Conservation (phyloP, 2,888 invertebrate genomes). For the Melanotus villosus region DNA sequence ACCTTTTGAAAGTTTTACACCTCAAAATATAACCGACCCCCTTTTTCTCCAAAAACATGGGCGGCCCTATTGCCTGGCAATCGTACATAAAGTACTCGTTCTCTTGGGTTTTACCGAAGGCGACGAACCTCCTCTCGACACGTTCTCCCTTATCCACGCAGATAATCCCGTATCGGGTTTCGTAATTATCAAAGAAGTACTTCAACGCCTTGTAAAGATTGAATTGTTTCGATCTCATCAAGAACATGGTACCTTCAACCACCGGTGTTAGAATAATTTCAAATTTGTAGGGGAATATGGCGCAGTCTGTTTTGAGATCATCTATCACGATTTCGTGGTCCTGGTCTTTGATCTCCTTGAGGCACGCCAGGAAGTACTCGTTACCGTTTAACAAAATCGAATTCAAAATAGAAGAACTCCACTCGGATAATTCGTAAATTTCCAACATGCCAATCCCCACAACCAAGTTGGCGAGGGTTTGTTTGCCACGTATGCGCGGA, state of each 20-base stretch:
- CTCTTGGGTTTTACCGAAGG: slow-evolving; percentile 64
- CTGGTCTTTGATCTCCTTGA: slow-evolving; percentile 67
- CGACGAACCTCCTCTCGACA: slow-evolving; percentile 60
- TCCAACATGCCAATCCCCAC: slow-evolving; percentile 70
- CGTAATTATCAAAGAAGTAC: slow-evolving; percentile 72
- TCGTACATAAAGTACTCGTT: slow-evolving; percentile 79
- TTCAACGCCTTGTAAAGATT: slow-evolving; percentile 75
- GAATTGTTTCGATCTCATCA: slow-evolving; percentile 71
- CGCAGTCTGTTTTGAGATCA: slow-evolving; percentile 72
- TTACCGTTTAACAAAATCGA: slow-evolving; percentile 75
- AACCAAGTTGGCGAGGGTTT: slow-evolving; percentile 66
- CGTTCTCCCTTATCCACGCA: slow-evolving; percentile 70
- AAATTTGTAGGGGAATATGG: slow-evolving; percentile 74
- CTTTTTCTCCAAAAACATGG: slow-evolving; percentile 73
- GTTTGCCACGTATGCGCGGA: slow-evolving; percentile 73
- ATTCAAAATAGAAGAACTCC: slow-evolving; percentile 76
- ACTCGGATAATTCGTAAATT: slow-evolving; percentile 74
- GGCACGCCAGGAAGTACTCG: slow-evolving; percentile 71
- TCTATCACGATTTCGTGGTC: slow-evolving; percentile 74
- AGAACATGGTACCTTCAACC: slow-evolving; percentile 76
- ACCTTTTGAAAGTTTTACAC: slow-evolving; percentile 70
- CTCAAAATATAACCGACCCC: slow-evolving; percentile 74
- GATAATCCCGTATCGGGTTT: slow-evolving; percentile 71
- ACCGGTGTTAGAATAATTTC: slow-evolving; percentile 72
- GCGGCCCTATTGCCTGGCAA: slow-evolving; percentile 75